These are phyloP conservation scores for Gymnocephalus cernua DNA, from an alignment of 2,113 vertebrate genomes.

Conservation along the genomic window DNA sequence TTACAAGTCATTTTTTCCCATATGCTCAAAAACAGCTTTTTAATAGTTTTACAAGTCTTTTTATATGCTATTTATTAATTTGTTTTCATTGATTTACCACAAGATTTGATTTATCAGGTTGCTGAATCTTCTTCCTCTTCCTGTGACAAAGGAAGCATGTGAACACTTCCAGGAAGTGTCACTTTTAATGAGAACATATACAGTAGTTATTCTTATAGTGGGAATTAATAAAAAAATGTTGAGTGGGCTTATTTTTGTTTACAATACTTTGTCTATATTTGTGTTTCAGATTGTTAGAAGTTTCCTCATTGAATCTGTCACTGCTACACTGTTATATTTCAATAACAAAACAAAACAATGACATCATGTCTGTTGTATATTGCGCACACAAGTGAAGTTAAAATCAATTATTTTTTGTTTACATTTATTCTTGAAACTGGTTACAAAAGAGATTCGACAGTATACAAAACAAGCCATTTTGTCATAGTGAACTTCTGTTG, in stretches of 20 bases:
- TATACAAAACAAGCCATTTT: not conserved
- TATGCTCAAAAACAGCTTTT: not conserved
- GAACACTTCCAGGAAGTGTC: not conserved
- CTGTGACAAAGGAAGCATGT: not conserved
- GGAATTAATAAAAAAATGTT: not conserved
- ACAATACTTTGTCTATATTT: not conserved
- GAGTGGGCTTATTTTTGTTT: not conserved
- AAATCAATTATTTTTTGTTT: not conserved
- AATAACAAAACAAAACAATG: not conserved
- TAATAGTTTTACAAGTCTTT: not conserved
- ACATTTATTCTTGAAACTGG: constrained; percentile 12
- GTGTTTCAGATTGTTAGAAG: not conserved
- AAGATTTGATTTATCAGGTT: not conserved
- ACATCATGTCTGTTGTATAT: not conserved
- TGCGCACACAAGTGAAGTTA: not conserved
- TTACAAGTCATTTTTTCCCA: not conserved
- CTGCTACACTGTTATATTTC: not conserved
- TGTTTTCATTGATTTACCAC: not conserved
- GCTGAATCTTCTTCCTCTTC: not conserved
- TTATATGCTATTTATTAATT: too few species aligned
- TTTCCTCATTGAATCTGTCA: not conserved
- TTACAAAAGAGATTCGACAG: not conserved
- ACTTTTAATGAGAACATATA: not conserved
- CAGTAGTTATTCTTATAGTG: not conserved
- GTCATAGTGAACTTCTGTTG: not conserved